Evolutionary conservation across 2,797 vertebrate species (phyloP).

Genomic region (Argyrosomus regius): DNA sequence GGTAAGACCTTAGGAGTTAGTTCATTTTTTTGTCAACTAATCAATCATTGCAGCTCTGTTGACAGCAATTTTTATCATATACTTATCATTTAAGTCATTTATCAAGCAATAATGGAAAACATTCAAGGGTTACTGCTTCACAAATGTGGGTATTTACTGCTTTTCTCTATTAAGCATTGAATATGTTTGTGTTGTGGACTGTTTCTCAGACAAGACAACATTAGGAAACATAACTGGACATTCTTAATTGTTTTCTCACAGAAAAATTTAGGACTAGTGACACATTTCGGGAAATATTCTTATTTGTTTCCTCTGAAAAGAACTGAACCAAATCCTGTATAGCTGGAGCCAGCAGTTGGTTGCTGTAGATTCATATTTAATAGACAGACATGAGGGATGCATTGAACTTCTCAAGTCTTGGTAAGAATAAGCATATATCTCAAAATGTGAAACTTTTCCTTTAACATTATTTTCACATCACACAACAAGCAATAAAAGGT

Average conservation of each 20-base stretch:
- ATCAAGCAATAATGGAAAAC: neutral
- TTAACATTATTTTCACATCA: neutral
- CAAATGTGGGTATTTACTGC: neutral
- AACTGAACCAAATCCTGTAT: too few species aligned
- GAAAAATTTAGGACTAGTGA: neutral
- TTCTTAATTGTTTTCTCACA: neutral
- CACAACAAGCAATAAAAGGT: neutral
- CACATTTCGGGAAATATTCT: neutral
- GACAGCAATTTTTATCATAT: neutral
- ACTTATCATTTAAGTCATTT: neutral
- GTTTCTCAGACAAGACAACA: neutral
- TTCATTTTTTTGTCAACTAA: neutral
- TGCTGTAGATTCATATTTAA: neutral
- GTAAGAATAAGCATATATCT: neutral
- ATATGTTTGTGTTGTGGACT: neutral
- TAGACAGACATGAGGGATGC: neutral
- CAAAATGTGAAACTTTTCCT: neutral
- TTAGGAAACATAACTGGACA: too few species aligned
- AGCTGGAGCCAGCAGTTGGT: neutral
- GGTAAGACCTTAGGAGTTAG: constrained; percentile 79
- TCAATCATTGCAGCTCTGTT: neutral
- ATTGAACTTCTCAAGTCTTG: neutral
- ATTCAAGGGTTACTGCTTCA: neutral
- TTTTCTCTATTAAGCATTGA: neutral
- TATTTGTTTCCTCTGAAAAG: neutral